A percentile compares a stretch with the other conserved stretches of the same genome.
Evolutionary conservation across 2,888 invertebrate species (phyloP).

Genomic region (Melanophora roralis): DNA sequence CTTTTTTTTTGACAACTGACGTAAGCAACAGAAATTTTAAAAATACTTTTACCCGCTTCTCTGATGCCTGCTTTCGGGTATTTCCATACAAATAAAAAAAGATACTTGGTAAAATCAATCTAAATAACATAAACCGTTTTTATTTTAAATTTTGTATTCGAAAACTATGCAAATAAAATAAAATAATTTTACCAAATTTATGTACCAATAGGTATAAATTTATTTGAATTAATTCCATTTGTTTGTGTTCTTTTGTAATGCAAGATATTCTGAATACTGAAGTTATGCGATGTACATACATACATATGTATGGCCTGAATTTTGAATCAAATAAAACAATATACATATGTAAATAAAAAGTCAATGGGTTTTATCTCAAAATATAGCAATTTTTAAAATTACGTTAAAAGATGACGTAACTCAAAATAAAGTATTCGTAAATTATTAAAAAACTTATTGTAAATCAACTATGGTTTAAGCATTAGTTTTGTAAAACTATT

Average conservation of each 20-base stretch:
- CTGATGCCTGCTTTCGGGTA: no score
- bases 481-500: no score
- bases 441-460: no score
- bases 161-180: conserved; percentile 9
- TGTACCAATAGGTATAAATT: neutral
- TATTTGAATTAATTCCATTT: neutral
- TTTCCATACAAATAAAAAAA: neutral
- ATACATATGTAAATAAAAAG: no score
- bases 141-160: neutral
- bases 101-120: neutral
- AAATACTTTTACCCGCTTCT: no score
- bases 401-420: no score
- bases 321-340: neutral
- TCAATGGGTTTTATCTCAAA: no score
- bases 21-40: neutral
- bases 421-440: no score
- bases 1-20: conserved; percentile 1
- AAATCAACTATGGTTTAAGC: no score
- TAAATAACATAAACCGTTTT: neutral
- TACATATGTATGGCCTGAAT: neutral
- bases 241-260: neutral
- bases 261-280: neutral
- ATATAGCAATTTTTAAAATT: no score
- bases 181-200: neutral
- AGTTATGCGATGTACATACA: neutral